These are phyloP conservation scores for Brienomyrus brachyistius DNA, from an alignment of 2,113 vertebrate species.

Conservation along the genomic window DNA sequence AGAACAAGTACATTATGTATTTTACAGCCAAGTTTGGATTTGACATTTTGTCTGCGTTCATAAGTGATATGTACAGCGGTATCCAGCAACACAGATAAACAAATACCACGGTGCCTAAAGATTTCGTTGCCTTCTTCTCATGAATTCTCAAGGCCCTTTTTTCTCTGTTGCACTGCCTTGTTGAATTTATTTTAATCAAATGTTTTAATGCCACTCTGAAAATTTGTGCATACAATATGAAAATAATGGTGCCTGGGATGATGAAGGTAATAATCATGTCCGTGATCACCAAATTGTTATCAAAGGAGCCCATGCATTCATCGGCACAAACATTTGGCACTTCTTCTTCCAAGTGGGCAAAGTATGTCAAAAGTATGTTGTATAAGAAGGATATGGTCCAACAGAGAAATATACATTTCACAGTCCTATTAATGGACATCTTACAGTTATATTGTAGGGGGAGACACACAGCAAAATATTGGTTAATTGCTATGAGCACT, in stretches of 20 bases:
- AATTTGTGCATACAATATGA: conserved; percentile 7
- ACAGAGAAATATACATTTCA: background rate
- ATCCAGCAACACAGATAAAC: conserved; percentile 8
- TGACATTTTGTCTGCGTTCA: background rate
- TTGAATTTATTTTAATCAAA: background rate
- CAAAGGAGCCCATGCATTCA: background rate
- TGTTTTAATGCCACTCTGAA: conserved; percentile 20
- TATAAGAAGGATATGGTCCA: conserved; percentile 17
- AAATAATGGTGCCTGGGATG: background rate
- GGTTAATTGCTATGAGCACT: conserved; percentile 20
- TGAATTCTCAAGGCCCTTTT: background rate
- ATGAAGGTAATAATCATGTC: conserved; percentile 10
- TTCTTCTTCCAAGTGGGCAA: background rate
- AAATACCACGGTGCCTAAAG: conserved; percentile 1
- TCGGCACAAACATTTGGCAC: background rate
- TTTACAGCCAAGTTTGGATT: background rate
- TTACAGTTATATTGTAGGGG: conserved; percentile 24
- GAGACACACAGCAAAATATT: conserved; percentile 20
- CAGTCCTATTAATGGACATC: conserved; percentile 5
- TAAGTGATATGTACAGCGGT: background rate
- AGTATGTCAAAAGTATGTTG: background rate
- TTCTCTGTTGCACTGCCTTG: background rate
- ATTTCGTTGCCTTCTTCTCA: conserved; percentile 22
- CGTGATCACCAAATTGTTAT: background rate
- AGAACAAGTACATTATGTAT: background rate